Conservation (phyloP, 2,113 vertebrate genomes). For the Peromyscus californicus region DNA sequence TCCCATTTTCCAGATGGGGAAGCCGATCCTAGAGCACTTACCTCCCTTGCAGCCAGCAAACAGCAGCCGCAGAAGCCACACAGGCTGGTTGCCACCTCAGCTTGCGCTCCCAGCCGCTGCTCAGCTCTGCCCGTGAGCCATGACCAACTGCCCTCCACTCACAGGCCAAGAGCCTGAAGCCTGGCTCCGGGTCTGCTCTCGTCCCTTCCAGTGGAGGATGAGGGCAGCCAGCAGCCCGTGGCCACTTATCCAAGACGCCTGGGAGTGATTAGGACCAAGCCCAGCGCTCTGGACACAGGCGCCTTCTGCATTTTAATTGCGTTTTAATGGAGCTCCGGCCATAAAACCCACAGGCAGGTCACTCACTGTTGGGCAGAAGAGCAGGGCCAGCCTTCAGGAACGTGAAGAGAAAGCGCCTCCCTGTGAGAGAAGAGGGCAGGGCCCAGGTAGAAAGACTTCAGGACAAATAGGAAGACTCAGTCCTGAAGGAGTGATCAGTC, state of each 20-base stretch:
- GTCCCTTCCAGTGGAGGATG: not conserved
- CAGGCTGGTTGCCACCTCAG: not conserved
- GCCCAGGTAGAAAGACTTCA: not conserved
- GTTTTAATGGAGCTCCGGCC: not conserved
- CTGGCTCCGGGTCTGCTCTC: not conserved
- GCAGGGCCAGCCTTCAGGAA: not conserved
- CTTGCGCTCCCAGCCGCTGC: not conserved
- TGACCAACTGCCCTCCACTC: not conserved
- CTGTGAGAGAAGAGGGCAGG: not conserved
- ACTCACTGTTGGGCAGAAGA: not conserved
- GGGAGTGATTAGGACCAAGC: conserved; percentile 49
- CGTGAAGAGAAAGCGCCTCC: not conserved
- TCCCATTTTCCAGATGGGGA: not conserved
- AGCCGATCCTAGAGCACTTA: not conserved
- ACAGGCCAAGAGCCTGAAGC: not conserved
- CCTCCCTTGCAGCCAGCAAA: not conserved
- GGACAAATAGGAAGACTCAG: not conserved
- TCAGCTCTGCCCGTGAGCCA: not conserved
- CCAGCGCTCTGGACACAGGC: not conserved
- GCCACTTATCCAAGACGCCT: conserved; percentile 21
- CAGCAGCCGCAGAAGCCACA: not conserved
- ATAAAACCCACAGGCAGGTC: not conserved
- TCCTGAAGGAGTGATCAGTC: not conserved
- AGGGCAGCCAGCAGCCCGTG: conserved; percentile 56
- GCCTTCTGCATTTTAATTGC: conserved; percentile 68